Evolutionary conservation across 2,888 invertebrate species (phyloP).

Genomic region (Drosophila mercatorum): DNA sequence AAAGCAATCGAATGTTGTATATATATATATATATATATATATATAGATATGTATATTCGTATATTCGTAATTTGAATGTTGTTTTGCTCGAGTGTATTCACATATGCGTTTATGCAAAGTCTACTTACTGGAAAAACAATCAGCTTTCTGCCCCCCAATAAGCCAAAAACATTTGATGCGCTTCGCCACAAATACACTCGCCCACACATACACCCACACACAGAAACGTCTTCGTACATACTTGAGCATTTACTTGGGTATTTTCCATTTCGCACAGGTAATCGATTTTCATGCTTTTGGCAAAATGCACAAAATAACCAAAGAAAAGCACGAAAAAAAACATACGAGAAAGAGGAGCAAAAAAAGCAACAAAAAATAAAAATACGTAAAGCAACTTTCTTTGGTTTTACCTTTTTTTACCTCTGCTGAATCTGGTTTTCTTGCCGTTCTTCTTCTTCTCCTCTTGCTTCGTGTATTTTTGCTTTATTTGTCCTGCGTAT

Average conservation of each 20-base stretch:
- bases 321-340: conserved; percentile 7
- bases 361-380: conserved; percentile 17
- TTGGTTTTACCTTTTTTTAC: conserved; percentile 31
- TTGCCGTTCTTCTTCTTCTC: conserved; percentile 17
- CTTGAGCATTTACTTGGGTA: conserved; percentile 31
- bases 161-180: conserved; percentile 48
- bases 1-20: background rate
- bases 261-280: conserved; percentile 77
- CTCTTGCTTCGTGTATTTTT: conserved; percentile 43
- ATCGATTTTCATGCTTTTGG: conserved; percentile 80
- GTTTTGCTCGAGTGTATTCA: conserved; percentile 53
- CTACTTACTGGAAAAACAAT: conserved; percentile 67
- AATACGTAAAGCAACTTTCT: conserved; percentile 66
- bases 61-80: conserved; percentile 54
- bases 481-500: conserved; percentile 53
- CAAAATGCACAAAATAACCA: conserved; percentile 69
- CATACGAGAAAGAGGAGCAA: conserved; percentile 3
- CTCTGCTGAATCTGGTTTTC: conserved; percentile 46
- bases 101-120: conserved; percentile 75
- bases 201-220: background rate
- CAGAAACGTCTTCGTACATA: conserved; percentile 6
- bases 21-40: background rate
- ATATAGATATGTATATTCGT: conserved; percentile 1
- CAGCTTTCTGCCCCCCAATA: conserved; percentile 58
- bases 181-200: conserved; percentile 8